Evolutionary conservation across 92 coral and sea anemone genomes (phyloP).

Genomic region (Parazoanthus atlanticus): DNA sequence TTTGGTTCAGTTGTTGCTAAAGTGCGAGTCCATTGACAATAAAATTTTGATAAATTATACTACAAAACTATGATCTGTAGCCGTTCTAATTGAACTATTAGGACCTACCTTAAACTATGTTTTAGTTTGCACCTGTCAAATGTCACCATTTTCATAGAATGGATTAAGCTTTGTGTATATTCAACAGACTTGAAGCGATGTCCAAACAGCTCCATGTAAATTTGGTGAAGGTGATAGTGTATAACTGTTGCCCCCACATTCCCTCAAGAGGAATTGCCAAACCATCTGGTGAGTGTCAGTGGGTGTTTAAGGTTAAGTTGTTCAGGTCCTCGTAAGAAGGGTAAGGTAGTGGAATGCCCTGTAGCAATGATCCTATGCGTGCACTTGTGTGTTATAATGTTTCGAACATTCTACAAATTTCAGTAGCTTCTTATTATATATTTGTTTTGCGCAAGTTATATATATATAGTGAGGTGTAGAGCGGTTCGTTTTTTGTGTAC

Average conservation of each 20-base stretch:
- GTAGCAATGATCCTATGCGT: background rate
- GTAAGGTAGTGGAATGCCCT: background rate
- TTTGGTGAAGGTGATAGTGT: constrained; percentile 88
- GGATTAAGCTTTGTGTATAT: background rate
- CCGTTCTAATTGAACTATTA: too few relatives aligned
- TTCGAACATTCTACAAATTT: background rate
- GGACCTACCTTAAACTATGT: background rate
- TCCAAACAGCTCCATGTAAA: constrained; percentile 85
- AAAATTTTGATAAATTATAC: background rate
- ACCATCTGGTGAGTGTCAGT: constrained; percentile 46
- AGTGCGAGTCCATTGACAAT: background rate
- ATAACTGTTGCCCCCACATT: constrained; percentile 94
- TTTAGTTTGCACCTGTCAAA: background rate
- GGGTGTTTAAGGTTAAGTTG: background rate
- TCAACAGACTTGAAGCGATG: constrained; percentile 78
- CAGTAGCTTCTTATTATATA: background rate
- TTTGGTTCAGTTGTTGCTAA: background rate
- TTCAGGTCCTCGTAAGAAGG: too few relatives aligned
- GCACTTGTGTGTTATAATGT: background rate
- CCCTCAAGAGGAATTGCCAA: constrained; percentile 60
- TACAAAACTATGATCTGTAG: background rate
- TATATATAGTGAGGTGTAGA: background rate
- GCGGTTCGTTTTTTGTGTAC: too few relatives aligned
- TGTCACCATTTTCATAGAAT: background rate
- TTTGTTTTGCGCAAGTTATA: background rate